phyloP scores from a whole-genome alignment of 2,113 vertebrate genomes.

The Pogona vitticeps region DNA sequence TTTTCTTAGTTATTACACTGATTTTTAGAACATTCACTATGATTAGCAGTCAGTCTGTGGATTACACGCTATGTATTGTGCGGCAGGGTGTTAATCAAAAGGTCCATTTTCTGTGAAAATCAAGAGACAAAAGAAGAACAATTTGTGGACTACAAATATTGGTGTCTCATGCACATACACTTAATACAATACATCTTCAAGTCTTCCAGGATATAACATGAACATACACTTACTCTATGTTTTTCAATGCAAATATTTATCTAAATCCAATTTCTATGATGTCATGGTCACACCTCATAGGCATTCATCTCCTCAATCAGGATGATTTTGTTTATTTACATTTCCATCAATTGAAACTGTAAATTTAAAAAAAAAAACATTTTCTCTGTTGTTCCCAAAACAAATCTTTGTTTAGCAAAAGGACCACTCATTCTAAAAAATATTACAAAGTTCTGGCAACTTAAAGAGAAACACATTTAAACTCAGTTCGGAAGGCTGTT shows the following conservation, averaged over 20 bases:
- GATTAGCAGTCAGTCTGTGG: not conserved
- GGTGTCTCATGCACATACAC: not conserved
- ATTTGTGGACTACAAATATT: not conserved
- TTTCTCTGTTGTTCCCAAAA: not conserved
- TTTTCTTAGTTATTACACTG: not conserved
- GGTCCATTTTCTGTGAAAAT: no score
- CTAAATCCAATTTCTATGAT: not conserved
- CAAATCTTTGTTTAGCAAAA: not conserved
- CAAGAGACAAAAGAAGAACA: not conserved
- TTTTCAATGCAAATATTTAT: not conserved
- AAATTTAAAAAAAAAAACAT: not conserved
- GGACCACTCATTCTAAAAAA: not conserved
- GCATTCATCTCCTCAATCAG: not conserved
- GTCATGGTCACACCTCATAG: not conserved
- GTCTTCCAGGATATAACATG: not conserved
- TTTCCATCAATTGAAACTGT: not conserved
- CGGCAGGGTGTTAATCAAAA: no score
- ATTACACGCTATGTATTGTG: not conserved
- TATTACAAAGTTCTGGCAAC: not conserved
- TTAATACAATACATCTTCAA: not conserved
- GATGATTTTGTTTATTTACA: not conserved
- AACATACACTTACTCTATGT: not conserved
- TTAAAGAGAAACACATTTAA: not conserved
- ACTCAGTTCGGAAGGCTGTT: not conserved
- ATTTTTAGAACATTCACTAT: not conserved